phyloP scores from a whole-genome alignment of 2,888 invertebrate species.

The Macropis europaea region DNA sequence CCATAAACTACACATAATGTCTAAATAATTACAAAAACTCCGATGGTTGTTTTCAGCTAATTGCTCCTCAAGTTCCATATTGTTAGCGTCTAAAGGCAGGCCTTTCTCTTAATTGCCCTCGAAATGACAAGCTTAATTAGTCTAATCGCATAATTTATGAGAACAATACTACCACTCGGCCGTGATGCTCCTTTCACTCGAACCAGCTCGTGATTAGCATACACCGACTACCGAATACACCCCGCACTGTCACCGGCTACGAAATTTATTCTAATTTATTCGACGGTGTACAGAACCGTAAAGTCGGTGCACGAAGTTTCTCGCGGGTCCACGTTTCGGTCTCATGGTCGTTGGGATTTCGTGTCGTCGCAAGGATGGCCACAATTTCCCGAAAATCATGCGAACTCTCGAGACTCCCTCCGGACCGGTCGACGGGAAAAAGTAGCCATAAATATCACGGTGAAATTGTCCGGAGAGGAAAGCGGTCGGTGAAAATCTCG shows the following conservation, averaged over 20 bases:
- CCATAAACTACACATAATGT: neutral
- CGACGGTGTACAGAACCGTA: conserved; percentile 4
- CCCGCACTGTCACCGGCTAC: conserved; percentile 10
- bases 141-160: conserved; percentile 15
- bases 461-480: neutral
- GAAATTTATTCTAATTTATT: conserved; percentile 52
- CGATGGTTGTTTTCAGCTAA: neutral
- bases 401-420: neutral
- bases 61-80: neutral
- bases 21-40: neutral
- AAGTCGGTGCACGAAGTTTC: neutral
- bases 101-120: conserved; percentile 25
- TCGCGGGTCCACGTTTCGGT: neutral
- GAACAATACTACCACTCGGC: conserved; percentile 12
- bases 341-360: neutral
- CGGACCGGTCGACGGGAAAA: neutral
- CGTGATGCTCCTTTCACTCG: conserved; percentile 26
- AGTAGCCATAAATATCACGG: conserved; percentile 19
- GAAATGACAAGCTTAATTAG: conserved; percentile 17
- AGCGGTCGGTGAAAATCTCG: conserved; percentile 7
- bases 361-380: neutral
- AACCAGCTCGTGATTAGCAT: conserved; percentile 17
- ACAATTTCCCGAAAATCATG: conserved; percentile 9
- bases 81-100: conserved; percentile 3
- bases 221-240: conserved; percentile 34